Base-by-base conservation (phyloP, 2,797 vertebrate genomes). In the Parauchenoglanis ngamensis region DNA sequence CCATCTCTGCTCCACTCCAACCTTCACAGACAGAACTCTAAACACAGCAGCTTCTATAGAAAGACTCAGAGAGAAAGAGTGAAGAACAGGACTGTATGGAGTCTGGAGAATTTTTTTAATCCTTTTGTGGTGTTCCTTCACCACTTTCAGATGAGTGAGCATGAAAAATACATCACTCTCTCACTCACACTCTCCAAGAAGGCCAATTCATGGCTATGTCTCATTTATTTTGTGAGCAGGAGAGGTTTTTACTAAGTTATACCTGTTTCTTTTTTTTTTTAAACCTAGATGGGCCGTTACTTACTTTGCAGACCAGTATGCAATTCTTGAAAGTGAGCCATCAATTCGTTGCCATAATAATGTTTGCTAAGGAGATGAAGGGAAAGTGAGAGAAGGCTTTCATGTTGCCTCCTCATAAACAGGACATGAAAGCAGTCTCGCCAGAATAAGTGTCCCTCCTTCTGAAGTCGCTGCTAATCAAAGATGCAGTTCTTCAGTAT, bases 271-370 rank as follows among this genome's bases (percentile, higher is more conserved):
- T 78, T 63, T 89, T 67, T 23, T n/a, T 54, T 52, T 75, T 89
- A 57, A 49, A 49, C 52, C 31, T 25, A 61, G 82, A 68, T 23
- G 40, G 40, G 84, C 88, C 91, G 89, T 93, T 91, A 91, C 90
- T 92, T 93, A 89, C 91, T 92, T 88, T 21, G 56, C 87, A 59
- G 88, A 87, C 92, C 87, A 89, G 92, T 90, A 91, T 91, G 91
- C 49, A 76, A 87, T 94, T 93, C 92, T 93, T 81, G 92, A 94
- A 94, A 94, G 93, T 95, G 94, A 94, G 92, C 92, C 88, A 92
- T 95, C 94, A 95, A 91, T 95, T 95, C 91, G 92, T 92, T 94
- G 91, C 92, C 91, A 91, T 93, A 94, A 94, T 93, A 94, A 94
- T 93, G 91, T 93, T 92, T 90, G 59, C 12, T 21, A 54, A 87